Evolutionary conservation across 2,888 invertebrate genomes (phyloP), one percentile per base, ranked within the genome.

Genomic region (Tachina lurida): DNA sequence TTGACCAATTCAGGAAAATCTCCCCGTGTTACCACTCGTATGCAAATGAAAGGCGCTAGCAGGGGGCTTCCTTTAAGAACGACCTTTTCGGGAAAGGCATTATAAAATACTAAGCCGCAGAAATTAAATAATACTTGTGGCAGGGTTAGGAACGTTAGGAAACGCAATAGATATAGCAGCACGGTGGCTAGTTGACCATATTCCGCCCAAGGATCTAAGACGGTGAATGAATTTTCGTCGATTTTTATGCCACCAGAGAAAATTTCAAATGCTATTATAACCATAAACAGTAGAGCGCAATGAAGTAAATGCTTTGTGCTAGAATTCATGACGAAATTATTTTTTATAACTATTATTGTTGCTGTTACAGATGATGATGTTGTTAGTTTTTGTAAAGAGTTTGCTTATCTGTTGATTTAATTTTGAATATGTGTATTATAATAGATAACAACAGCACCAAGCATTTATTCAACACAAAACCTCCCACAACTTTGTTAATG

Each of bases 41-140:
- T 96, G 92, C 98, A 98, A 83, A 99, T 96, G 92, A 98, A 98
- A 5, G 98, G 98, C 68, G 98, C 98, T 87, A 98, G 93, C 49
- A 98, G 93, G 3, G 98, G 98, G 10, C 98, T 97, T 19, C 98
- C 97, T 93, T 97, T 97, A 49, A 97, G 93, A 87, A 95, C 94
- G 4, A 98, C 97, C 93, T 97, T 97, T 89, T 98, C 98, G 74
- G 98, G 97, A 92, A 99, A 99, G 87, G 98, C 97, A 94, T 98
- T 98, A 93, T 97, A 98, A 88, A 97, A 94, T 80, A 96, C 95
- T 87, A 98, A 93, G 63, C 98, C 98, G 88, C 96, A 94, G 93
- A 97, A 97, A 88, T 93, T 93, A 92, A 97, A 97, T 71, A 98
- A 90, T 87, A 97, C 97, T 94, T 98, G 97, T 31, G 98, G 98